Percentiles rank a stretch among this genome's conserved stretches.
Conservation (phyloP, 2,797 vertebrate genomes). For the Rhynchonycteris naso region DNA sequence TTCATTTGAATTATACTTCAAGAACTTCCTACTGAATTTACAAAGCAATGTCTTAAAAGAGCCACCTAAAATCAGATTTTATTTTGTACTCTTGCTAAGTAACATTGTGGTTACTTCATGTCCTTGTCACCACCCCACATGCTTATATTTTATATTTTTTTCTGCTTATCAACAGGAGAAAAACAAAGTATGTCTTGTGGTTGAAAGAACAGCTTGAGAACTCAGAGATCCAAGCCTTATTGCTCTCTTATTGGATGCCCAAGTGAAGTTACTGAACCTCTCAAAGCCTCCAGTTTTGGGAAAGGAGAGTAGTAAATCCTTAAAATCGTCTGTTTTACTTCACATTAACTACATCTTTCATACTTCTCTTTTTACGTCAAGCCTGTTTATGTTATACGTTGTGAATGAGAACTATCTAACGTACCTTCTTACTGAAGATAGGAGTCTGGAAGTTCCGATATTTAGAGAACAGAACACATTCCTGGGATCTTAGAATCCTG, state of each 20-base stretch:
- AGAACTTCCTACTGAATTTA: neutral
- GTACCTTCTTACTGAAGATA: neutral
- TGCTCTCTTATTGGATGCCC: neutral
- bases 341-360: neutral
- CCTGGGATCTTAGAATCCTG: neutral
- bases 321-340: neutral
- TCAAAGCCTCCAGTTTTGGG: neutral
- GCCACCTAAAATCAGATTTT: slow-evolving; percentile 47
- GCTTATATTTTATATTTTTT: neutral
- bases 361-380: neutral
- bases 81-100: neutral
- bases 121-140: neutral
- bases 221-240: neutral
- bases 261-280: neutral
- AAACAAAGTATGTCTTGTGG: slow-evolving; percentile 53
- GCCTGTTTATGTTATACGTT: neutral
- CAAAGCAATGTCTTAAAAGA: slow-evolving; percentile 28
- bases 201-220: neutral
- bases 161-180: neutral
- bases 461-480: neutral
- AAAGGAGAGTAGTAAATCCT: slow-evolving; percentile 15
- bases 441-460: neutral
- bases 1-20: slow-evolving; percentile 3
- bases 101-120: neutral
- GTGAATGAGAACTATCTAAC: neutral